Evolutionary conservation across 2,113 vertebrate species (phyloP), one percentile per base, ranked within the genome.

Genomic region (Anarhynchus alexandrinus): DNA sequence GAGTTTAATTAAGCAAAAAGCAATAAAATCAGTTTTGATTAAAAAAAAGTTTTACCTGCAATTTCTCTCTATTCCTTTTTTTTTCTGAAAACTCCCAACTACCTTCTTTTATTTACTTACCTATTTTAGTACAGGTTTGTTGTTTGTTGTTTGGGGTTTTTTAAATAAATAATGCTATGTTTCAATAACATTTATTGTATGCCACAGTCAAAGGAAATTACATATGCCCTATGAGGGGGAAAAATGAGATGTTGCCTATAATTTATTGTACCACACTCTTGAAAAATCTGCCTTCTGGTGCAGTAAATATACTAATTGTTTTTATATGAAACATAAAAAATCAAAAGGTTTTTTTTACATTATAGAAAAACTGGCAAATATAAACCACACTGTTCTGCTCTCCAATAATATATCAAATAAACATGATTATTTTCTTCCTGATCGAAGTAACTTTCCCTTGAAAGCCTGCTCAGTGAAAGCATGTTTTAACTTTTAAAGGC

Each of bases 1-100:
- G 84, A 87, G 81, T 98, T 98, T 98, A 98, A 98, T 98, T 98
- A 98, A 98, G 95, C 85, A 96, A 95, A 97, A 94, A 89, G 96
- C 94, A 97, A 98, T 98, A 97, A 96, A 97, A 97, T 96, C 79
- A 8, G 51, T 70, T 96, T 96, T 95, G 92, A 96, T 96, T 91
- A 34, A 61, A 94, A 88, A 88, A 42, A 97, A 95, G 84, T 95
- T 94, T 93, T 91, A 88, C 45, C 42, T 85, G 88, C 45, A 82
- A 93, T 97, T 94, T 95, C 55, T 95, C 66, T 94, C 30, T 42
- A 45, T 51, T 57, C 15, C 15, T 29, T 57, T 78, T 10, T 3
- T 4, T 42, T 27, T 9, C 12, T 65, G 23, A 64, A 96, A 93
- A 83, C 47, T 73, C 58, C 38, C 34, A 70, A 84, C 32, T 96